A percentile compares a stretch with the other conserved stretches of the same genome.
Evolutionary conservation across 2,113 vertebrate genomes (phyloP).

Genomic region (Nesospiza acunhae): DNA sequence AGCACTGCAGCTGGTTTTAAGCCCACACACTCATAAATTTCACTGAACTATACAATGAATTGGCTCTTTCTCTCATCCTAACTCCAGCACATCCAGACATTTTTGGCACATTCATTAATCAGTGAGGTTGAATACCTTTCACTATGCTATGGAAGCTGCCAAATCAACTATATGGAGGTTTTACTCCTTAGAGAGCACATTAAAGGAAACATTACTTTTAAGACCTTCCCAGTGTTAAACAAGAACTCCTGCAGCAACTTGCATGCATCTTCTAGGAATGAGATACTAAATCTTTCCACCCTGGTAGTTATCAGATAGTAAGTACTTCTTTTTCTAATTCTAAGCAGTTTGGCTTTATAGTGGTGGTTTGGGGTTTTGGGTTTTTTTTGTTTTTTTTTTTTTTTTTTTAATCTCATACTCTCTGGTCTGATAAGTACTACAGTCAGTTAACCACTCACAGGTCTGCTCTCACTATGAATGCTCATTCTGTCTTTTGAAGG

Average conservation of each 20-base stretch:
- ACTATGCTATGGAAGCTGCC: background rate
- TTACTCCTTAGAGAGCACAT: background rate
- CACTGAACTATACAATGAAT: background rate
- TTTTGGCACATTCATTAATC: constrained; percentile 39
- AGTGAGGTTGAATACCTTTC: background rate
- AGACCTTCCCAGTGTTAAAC: background rate
- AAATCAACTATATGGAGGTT: constrained; percentile 11
- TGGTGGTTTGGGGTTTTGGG: fast-evolving
- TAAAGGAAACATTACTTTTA: background rate
- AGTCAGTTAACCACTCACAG: background rate
- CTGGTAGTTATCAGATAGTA: background rate
- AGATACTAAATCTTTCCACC: background rate
- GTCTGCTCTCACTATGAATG: background rate
- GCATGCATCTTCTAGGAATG: constrained; percentile 15
- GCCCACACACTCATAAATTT: constrained; percentile 31
- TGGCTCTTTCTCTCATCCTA: background rate
- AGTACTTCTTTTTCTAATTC: background rate
- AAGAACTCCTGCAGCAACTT: constrained; percentile 24
- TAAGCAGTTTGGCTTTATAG: background rate
- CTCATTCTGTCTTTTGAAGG: background rate
- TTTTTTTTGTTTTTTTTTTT: background rate
- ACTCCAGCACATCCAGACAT: background rate
- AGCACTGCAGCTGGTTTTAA: background rate
- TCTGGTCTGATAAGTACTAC: background rate
- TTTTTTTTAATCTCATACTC: background rate